phyloP scores from a whole-genome alignment of 2,888 invertebrate genomes.

The Lasioglossum villosulum region DNA sequence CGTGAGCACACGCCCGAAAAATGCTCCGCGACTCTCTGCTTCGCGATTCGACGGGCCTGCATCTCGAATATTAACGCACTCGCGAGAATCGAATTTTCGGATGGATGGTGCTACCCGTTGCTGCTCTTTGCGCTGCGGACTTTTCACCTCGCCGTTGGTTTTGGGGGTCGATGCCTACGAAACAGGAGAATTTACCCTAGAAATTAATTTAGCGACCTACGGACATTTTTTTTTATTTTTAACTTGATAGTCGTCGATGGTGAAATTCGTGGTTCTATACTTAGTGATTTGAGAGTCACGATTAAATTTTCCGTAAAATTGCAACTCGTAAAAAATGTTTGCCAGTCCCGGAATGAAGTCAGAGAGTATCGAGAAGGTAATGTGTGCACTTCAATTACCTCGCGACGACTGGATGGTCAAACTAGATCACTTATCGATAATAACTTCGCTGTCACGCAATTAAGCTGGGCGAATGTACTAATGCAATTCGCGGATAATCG shows the following conservation, averaged over 20 bases:
- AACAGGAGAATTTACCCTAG: not conserved
- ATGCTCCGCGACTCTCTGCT: not conserved
- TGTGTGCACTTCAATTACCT: not conserved
- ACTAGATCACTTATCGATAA: slow-evolving; percentile 10
- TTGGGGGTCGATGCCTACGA: not conserved
- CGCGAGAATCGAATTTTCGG: slow-evolving; percentile 1
- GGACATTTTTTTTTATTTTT: not conserved
- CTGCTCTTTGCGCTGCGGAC: not conserved
- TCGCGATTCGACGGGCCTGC: not conserved
- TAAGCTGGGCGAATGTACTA: slow-evolving; percentile 22
- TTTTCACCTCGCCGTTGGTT: not conserved
- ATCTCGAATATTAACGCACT: slow-evolving; percentile 17
- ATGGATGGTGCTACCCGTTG: not conserved
- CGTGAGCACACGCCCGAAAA: slow-evolving; percentile 28
- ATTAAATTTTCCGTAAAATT: not conserved
- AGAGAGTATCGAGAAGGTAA: not conserved
- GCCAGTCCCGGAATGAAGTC: not conserved
- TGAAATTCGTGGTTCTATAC: not conserved
- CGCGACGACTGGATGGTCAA: not conserved
- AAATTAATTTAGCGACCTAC: not conserved
- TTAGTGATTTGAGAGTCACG: no score
- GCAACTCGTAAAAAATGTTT: not conserved
- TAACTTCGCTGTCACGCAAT: slow-evolving; percentile 15
- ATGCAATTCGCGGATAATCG: slow-evolving; percentile 36
- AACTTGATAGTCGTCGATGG: not conserved